Conservation (phyloP, 2,888 invertebrate genomes). For the Lissonota sp. region DNA sequence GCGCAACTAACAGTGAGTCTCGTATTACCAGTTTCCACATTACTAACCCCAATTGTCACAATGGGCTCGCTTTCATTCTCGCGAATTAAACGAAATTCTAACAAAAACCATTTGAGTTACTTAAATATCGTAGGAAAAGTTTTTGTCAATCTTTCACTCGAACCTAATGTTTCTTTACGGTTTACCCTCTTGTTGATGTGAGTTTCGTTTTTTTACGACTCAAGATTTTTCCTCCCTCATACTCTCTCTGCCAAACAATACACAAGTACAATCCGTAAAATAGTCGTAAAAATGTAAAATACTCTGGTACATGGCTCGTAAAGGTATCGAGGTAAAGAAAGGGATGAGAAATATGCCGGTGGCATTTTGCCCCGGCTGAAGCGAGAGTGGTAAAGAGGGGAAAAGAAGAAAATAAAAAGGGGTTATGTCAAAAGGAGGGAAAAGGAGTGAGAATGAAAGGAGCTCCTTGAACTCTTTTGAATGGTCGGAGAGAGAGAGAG, state of each 20-base stretch:
- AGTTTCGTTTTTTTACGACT: too few species aligned
- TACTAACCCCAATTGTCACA: background rate
- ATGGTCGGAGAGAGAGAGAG: background rate
- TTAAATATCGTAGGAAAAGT: too few species aligned
- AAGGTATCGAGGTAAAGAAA: slow-evolving; percentile 1
- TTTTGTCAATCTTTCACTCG: too few species aligned
- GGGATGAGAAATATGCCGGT: background rate
- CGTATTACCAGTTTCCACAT: background rate
- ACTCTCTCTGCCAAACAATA: background rate
- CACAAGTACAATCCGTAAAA: slow-evolving; percentile 1
- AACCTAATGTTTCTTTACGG: too few species aligned
- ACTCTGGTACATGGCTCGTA: background rate
- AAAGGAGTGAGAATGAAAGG: background rate
- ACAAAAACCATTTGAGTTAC: too few species aligned
- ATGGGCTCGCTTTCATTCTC: too few species aligned
- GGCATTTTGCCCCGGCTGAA: background rate
- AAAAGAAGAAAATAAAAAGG: background rate
- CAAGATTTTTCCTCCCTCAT: too few species aligned
- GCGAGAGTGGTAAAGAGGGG: background rate
- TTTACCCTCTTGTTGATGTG: too few species aligned
- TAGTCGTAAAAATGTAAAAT: background rate
- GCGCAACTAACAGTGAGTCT: slow-evolving; percentile 90
- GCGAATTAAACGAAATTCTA: too few species aligned
- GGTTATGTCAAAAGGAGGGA: background rate
- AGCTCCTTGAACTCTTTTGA: background rate